Evolutionary conservation across 2,113 vertebrate genomes (phyloP), one percentile per base, ranked within the genome.

Genomic region (Pyrgilauda ruficollis): DNA sequence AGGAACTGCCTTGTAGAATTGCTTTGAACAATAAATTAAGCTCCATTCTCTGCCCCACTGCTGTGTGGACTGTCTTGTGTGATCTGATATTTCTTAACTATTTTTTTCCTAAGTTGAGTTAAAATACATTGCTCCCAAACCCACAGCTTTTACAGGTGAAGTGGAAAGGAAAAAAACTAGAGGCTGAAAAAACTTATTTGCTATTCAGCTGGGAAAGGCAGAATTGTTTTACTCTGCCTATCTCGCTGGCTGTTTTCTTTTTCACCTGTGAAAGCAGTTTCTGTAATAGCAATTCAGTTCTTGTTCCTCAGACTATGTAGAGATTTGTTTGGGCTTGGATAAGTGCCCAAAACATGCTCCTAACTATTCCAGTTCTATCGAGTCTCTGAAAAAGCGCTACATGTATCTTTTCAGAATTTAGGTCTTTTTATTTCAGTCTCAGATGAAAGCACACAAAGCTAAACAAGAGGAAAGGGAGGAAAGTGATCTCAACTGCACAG

Each of bases 251-350:
- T 46, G 47, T 75, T 96, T 95, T 83, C 63, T 79, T 79, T 86
- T 86, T 77, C 82, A 88, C 70, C 49, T 90, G 52, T 53, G 61
- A 95, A 90, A 95, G 62, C 64, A 72, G 76, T 66, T 87, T 69
- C 47, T 78, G 56, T 87, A 97, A 96, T 24, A 93, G 76, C 80
- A 93, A 87, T 82, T 95, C 83, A 92, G 69, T 79, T 90, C 85
- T 86, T 87, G 69, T 79, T 90, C 46, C 66, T 93, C 83, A 82
- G 77, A 95, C 83, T 90, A 78, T 27, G 73, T 23, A 81, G 79
- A 93, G 92, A 93, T 95, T 93, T 93, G 85, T 88, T 93, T 81
- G 85, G 82, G 68, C 61, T 86, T 95, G 92, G 93, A 90, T 88
- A 96, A 94, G 74, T 66, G 81, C 89, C 78, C 84, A 66, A 95